These are phyloP conservation scores for Ammodytes dubius DNA, from an alignment of 2,113 vertebrate genomes.

Conservation along the genomic window DNA sequence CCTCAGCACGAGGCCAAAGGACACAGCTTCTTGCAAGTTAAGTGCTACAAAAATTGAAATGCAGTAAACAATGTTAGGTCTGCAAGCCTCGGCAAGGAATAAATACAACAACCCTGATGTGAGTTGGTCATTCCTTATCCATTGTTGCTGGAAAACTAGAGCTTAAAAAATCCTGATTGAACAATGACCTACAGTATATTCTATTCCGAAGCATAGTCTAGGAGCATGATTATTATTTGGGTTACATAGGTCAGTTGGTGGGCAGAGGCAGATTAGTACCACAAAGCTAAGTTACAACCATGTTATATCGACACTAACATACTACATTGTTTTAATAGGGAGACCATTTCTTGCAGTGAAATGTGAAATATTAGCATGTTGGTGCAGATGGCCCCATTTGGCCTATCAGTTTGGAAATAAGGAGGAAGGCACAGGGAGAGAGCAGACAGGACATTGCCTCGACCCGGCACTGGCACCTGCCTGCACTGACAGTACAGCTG, in stretches of 20 bases:
- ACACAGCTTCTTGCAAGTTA: neutral
- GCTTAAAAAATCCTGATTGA: conserved; percentile 47
- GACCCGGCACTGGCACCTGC: conserved; percentile 58
- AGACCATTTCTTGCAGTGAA: conserved; percentile 26
- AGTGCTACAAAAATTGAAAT: conserved; percentile 38
- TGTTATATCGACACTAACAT: conserved; percentile 41
- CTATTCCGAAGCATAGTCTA: conserved; percentile 32
- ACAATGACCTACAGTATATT: conserved; percentile 19
- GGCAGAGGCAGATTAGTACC: conserved; percentile 45
- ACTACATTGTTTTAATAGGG: conserved; percentile 41
- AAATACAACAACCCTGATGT: neutral
- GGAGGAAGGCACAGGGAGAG: conserved; percentile 78
- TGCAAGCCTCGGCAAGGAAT: conserved; percentile 48
- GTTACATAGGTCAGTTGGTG: conserved; percentile 36
- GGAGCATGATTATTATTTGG: conserved; percentile 41
- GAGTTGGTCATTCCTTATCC: conserved; percentile 24
- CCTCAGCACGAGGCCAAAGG: conserved; percentile 29
- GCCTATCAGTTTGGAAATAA: conserved; percentile 61
- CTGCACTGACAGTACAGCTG: conserved; percentile 49
- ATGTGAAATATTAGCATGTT: conserved; percentile 15
- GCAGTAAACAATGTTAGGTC: conserved; percentile 38
- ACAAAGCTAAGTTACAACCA: conserved; percentile 26
- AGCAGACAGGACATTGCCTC: conserved; percentile 51
- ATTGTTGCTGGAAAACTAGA: conserved; percentile 47
- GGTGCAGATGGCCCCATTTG: conserved; percentile 22